A percentile compares a stretch with the other conserved stretches of the same genome.
Evolutionary conservation across 2,888 invertebrate genomes (phyloP).

Genomic region (Agriopis marginaria): DNA sequence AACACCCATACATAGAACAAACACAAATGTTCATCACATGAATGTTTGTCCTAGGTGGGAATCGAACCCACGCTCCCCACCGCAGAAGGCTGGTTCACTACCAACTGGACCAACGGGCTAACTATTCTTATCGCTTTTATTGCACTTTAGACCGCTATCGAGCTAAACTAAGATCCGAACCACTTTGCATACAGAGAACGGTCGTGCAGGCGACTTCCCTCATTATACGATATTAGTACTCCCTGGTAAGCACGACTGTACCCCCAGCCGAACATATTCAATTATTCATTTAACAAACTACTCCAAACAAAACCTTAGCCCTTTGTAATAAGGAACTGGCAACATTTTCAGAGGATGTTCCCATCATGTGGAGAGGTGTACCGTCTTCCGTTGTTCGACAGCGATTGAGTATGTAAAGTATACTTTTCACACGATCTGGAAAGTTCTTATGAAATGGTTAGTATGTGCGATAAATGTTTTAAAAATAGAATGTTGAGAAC

Average conservation of each 20-base stretch:
- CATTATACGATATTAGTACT: conserved; percentile 50
- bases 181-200: conserved; percentile 44
- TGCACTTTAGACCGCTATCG: not conserved
- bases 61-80: too few species aligned
- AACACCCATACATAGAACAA: too few species aligned
- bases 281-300: conserved; percentile 4
- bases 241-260: conserved; percentile 31
- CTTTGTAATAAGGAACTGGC: not conserved
- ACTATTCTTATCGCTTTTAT: not conserved
- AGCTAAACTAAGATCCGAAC: conserved; percentile 38
- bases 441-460: conserved; percentile 19
- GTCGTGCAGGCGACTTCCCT: conserved; percentile 51
- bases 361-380: conserved; percentile 21
- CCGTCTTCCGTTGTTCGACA: conserved; percentile 29
- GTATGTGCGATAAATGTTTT: conserved; percentile 8
- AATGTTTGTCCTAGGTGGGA: too few species aligned
- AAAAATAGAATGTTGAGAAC: conserved; percentile 7
- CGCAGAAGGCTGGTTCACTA: too few species aligned
- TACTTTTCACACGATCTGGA: conserved; percentile 33
- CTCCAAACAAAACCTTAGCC: conserved; percentile 21
- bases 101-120: too few species aligned
- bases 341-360: conserved; percentile 2
- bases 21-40: too few species aligned
- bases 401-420: conserved; percentile 30
- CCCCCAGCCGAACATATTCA: conserved; percentile 10